A percentile compares a stretch with the other conserved stretches of the same genome.
Conservation (phyloP, 2,797 vertebrate species). For the Dicrostonyx torquatus region DNA sequence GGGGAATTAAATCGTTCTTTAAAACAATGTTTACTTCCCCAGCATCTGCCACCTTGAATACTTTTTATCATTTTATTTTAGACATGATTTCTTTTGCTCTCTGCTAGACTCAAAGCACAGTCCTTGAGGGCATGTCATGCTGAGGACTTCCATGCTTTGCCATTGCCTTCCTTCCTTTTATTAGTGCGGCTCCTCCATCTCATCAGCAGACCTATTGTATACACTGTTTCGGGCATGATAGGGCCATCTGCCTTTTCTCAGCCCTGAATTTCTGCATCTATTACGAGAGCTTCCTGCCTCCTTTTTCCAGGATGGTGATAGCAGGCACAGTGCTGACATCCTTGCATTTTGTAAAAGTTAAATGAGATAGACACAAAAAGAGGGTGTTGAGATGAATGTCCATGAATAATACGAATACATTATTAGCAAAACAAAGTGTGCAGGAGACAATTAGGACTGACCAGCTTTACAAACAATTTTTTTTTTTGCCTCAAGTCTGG, state of each 20-base stretch:
- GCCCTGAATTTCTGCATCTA: neutral
- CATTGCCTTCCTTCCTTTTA: neutral
- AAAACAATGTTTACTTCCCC: neutral
- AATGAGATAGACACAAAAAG: neutral
- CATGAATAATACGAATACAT: neutral
- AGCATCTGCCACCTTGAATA: neutral
- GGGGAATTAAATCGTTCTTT: neutral
- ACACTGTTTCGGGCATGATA: neutral
- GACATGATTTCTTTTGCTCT: neutral
- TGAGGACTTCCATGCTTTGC: neutral
- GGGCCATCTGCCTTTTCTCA: neutral
- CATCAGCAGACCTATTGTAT: neutral
- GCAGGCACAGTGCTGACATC: neutral
- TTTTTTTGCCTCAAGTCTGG: neutral
- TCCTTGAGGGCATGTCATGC: neutral
- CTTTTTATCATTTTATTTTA: neutral
- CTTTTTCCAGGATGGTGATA: neutral
- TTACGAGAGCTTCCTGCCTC: neutral
- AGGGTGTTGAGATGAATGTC: neutral
- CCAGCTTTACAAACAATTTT: neutral
- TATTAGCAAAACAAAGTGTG: neutral
- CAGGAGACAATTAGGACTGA: neutral
- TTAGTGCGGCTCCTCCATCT: neutral
- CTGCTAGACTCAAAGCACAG: fast-evolving
- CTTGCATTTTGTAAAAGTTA: neutral